Conservation (phyloP, 2,113 vertebrate genomes). For the Grallaria varia region DNA sequence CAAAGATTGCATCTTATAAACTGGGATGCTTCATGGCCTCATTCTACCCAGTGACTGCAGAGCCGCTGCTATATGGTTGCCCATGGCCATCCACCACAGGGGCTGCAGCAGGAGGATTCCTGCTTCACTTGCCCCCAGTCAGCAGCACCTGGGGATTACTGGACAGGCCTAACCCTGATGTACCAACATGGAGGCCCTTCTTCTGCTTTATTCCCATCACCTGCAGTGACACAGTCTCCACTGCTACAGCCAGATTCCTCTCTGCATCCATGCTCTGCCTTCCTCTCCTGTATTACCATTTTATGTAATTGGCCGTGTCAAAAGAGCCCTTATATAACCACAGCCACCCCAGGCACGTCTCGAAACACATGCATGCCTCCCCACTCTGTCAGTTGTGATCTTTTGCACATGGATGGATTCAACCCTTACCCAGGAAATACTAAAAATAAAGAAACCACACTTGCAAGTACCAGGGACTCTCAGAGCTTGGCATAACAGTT, state of each 20-base stretch:
- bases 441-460: neutral
- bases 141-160: neutral
- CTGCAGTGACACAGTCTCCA: neutral
- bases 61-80: neutral
- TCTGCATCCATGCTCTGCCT: neutral
- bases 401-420: slow-evolving; percentile 58
- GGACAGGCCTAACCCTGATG: too few relatives aligned
- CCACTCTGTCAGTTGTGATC: slow-evolving; percentile 61
- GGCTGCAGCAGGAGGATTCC: neutral
- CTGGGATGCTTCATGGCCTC: neutral
- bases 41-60: neutral
- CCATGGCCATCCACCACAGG: accelerated
- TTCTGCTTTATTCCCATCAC: neutral
- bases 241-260: neutral
- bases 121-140: accelerated
- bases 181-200: neutral
- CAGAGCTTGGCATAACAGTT: neutral
- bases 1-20: neutral
- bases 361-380: slow-evolving; percentile 1
- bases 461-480: neutral
- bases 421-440: slow-evolving; percentile 11
- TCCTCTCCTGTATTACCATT: neutral
- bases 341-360: slow-evolving; percentile 59
- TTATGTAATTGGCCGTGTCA: slow-evolving; percentile 58
- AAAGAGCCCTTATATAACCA: slow-evolving; percentile 61